Conservation (phyloP, 1,140 invertebrate species). For the Aphis craccivora region DNA sequence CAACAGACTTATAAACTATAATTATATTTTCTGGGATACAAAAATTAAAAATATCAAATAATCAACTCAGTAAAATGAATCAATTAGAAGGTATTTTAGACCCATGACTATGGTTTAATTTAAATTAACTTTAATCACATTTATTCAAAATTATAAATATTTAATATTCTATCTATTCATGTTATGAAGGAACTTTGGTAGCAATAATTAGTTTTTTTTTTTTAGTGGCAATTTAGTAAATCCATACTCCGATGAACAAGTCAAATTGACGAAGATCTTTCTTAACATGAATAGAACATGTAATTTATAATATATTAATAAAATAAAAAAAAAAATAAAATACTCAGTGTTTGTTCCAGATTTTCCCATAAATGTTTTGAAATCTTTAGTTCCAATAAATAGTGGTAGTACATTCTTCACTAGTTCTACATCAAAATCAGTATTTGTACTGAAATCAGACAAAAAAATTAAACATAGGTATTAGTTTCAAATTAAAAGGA, state of each 20-base stretch:
- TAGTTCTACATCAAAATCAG: constrained; percentile 52
- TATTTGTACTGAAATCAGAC: constrained; percentile 31
- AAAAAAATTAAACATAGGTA: not conserved
- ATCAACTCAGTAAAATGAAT: too few species aligned
- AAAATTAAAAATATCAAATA: too few species aligned
- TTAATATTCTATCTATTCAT: too few species aligned
- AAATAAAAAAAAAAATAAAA: not conserved
- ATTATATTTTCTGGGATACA: too few species aligned
- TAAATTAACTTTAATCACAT: too few species aligned
- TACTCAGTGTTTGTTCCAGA: constrained; percentile 37
- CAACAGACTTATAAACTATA: too few species aligned
- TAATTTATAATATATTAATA: not conserved
- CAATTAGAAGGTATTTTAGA: too few species aligned
- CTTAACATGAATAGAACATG: not conserved
- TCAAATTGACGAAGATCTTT: not conserved
- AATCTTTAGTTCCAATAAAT: constrained; percentile 59
- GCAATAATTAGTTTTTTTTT: too few species aligned
- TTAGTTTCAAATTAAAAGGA: not conserved
- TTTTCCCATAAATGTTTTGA: constrained; percentile 58
- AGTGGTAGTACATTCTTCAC: constrained; percentile 55
- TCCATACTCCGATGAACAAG: too few species aligned
- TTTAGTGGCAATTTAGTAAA: not conserved
- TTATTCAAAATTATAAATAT: too few species aligned
- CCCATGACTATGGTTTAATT: too few species aligned
- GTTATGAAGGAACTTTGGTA: too few species aligned